phyloP scores from a whole-genome alignment of 1,140 invertebrate genomes.

The Ceratosolen fusciceps region DNA sequence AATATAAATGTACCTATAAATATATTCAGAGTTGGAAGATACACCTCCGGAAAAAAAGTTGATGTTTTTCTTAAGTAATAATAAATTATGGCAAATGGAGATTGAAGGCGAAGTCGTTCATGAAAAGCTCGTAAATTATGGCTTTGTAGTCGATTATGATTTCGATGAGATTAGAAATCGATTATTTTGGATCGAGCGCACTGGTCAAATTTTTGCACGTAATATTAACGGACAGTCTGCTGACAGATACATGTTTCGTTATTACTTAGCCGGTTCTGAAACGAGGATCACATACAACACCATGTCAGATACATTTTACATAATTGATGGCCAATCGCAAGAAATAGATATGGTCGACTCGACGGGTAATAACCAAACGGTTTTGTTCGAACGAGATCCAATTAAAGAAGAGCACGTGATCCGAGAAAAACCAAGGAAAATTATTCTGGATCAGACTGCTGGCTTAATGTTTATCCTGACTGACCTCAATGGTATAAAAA shows the following conservation, averaged over 20 bases:
- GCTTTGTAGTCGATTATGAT: neutral
- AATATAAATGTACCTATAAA: neutral
- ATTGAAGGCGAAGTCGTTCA: neutral
- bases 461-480: constrained; percentile 21
- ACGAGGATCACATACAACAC: constrained; percentile 1
- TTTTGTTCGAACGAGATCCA: constrained; percentile 8
- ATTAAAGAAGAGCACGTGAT: constrained; percentile 26
- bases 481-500: constrained; percentile 8
- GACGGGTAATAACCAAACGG: neutral
- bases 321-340: constrained; percentile 15
- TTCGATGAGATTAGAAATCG: neutral
- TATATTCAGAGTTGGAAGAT: constrained; percentile 9
- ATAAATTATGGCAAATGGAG: constrained; percentile 4
- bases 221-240: neutral
- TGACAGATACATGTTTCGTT: neutral
- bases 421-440: constrained; percentile 8
- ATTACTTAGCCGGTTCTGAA: neutral
- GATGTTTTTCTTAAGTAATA: neutral
- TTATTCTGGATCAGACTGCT: neutral
- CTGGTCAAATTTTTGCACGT: neutral
- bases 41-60: neutral
- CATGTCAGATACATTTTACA: constrained; percentile 3
- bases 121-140: neutral
- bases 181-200: neutral
- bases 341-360: constrained; percentile 12